Evolutionary conservation across 2,797 vertebrate genomes (phyloP).

Genomic region (Chelmon rostratus): DNA sequence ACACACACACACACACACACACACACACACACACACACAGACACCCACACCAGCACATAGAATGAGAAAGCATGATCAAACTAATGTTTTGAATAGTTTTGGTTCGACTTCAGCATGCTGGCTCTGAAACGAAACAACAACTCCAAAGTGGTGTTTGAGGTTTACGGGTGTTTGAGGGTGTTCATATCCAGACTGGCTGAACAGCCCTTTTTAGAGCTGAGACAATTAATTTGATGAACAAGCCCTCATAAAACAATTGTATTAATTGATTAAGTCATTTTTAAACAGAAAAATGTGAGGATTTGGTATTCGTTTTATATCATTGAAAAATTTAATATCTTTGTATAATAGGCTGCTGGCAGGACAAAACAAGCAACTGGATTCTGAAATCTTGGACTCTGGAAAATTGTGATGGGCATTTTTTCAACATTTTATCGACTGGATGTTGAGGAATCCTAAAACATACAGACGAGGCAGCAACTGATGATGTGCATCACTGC

Average conservation of each 20-base stretch:
- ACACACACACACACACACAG: not conserved
- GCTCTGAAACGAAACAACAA: not conserved
- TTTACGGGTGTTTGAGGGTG: not conserved
- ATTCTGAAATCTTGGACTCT: not conserved
- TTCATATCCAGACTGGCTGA: not conserved
- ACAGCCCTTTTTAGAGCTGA: not conserved
- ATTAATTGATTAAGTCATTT: not conserved
- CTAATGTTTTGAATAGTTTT: not conserved
- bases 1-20: too few relatives aligned
- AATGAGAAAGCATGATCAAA: not conserved
- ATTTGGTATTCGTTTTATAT: not conserved
- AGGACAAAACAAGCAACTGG: not conserved
- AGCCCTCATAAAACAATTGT: too few relatives aligned
- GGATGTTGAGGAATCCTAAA: not conserved
- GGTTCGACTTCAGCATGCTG: not conserved
- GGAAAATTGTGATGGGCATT: not conserved
- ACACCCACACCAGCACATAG: not conserved
- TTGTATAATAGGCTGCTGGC: conserved; percentile 1
- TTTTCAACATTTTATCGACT: conserved; percentile 1
- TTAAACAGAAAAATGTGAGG: too few relatives aligned
- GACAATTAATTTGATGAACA: not conserved
- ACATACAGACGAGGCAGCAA: not conserved
- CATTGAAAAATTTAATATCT: not conserved
- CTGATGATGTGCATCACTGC: not conserved
- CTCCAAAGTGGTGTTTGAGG: not conserved